Evolutionary conservation across 92 coral and sea anemone species (phyloP).

Genomic region (Desmophyllum pertusum): DNA sequence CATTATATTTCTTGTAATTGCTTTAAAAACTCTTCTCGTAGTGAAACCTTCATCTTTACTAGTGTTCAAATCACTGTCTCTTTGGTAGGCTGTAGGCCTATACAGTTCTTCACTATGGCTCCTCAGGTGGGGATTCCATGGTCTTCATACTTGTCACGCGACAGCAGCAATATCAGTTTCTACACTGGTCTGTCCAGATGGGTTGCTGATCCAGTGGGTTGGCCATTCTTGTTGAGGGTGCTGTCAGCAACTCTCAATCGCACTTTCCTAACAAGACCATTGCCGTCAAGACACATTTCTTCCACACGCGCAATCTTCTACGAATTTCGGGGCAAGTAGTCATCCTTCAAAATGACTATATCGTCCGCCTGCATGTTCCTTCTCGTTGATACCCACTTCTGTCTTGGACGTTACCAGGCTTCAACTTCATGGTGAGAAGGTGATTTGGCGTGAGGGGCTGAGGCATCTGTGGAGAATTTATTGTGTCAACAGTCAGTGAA

Average conservation of each 20-base stretch:
- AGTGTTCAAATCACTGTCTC: background rate
- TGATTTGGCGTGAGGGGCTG: background rate
- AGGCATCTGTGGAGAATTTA: conserved; percentile 3
- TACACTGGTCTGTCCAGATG: conserved; percentile 32
- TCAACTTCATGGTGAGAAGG: background rate
- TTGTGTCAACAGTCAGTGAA: background rate
- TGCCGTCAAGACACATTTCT: background rate
- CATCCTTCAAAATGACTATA: conserved; percentile 33
- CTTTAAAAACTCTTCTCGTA: too few relatives aligned
- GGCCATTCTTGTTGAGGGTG: conserved; percentile 13
- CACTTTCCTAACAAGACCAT: conserved; percentile 41
- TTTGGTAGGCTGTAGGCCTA: background rate
- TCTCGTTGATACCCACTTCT: conserved; percentile 33
- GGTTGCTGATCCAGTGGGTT: conserved; percentile 24
- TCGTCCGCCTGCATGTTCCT: conserved; percentile 37
- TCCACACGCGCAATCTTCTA: conserved; percentile 28
- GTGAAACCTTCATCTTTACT: too few relatives aligned
- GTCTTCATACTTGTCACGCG: background rate
- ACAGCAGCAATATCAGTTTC: conserved; percentile 30
- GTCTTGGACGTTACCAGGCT: background rate
- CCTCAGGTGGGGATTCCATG: conserved; percentile 27
- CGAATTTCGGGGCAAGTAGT: conserved; percentile 23
- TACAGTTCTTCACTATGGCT: background rate
- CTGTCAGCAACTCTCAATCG: conserved; percentile 34
- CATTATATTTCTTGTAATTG: too few relatives aligned